Conservation (phyloP, 92 coral and sea anemone species). For the Porites cylindrica region DNA sequence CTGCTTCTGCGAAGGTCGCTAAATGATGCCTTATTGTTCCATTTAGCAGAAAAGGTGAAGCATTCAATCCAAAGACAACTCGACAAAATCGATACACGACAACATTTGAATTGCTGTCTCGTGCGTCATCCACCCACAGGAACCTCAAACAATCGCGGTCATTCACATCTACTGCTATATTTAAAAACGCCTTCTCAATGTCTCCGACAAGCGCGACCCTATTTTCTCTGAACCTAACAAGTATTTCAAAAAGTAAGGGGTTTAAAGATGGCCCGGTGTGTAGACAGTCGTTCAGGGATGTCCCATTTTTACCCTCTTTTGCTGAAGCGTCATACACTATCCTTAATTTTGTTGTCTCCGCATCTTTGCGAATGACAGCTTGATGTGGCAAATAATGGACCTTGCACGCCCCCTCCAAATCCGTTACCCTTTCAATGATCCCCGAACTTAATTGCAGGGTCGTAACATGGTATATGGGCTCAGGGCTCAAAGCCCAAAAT, state of each 20-base stretch:
- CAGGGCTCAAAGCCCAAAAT: too few relatives aligned
- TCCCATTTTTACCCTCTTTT: constrained; percentile 26
- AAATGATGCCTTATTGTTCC: too few relatives aligned
- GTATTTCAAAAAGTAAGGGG: constrained; percentile 33
- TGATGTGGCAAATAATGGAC: constrained; percentile 51
- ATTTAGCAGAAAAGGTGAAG: constrained; percentile 40
- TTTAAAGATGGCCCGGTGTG: constrained; percentile 49
- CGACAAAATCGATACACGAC: too few relatives aligned
- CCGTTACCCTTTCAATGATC: constrained; percentile 47
- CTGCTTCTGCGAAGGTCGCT: constrained; percentile 15
- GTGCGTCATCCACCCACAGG: too few relatives aligned
- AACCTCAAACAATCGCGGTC: too few relatives aligned
- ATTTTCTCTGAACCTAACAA: constrained; percentile 43
- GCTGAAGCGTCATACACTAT: constrained; percentile 55
- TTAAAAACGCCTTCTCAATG: constrained; percentile 64
- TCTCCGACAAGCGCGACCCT: constrained; percentile 51
- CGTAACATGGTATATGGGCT: too few relatives aligned
- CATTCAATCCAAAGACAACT: too few relatives aligned
- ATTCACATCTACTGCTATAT: too few relatives aligned
- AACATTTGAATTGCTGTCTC: too few relatives aligned
- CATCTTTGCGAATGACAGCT: constrained; percentile 52
- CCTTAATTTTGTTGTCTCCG: constrained; percentile 55
- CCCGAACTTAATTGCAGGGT: constrained; percentile 43
- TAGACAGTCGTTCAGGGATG: constrained; percentile 58
- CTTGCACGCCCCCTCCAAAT: constrained; percentile 30